Conservation (phyloP, 2,888 invertebrate species). For the Megamerina dolium region DNA sequence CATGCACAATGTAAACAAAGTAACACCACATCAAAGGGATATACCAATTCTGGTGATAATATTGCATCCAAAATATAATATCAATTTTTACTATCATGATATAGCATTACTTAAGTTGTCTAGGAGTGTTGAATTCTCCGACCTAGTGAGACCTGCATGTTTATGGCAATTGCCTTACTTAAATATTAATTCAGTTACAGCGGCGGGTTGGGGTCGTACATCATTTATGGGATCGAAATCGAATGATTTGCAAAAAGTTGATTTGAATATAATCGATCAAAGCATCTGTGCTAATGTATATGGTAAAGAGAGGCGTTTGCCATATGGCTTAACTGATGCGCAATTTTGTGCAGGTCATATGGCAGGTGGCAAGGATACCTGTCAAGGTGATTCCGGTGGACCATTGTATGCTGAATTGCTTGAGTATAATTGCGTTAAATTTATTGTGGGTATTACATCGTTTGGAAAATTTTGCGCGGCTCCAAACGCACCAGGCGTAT, state of each 20-base stretch:
- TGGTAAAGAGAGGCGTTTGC: conserved; percentile 38
- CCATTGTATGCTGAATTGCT: conserved; percentile 41
- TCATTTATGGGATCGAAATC: conserved; percentile 41
- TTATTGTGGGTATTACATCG: conserved; percentile 46
- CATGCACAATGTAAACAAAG: conserved; percentile 49
- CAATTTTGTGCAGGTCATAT: conserved; percentile 50
- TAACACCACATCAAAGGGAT: conserved; percentile 46
- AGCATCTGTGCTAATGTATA: conserved; percentile 37
- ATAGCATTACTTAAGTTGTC: conserved; percentile 54
- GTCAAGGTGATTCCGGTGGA: conserved; percentile 48
- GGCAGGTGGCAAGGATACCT: conserved; percentile 46
- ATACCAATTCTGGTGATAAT: conserved; percentile 48
- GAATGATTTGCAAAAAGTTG: conserved; percentile 45
- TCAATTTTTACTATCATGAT: conserved; percentile 54
- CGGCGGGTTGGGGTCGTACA: conserved; percentile 48
- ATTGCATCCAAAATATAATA: conserved; percentile 52
- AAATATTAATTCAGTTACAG: conserved; percentile 30
- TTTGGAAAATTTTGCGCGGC: conserved; percentile 47
- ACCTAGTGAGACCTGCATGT: conserved; percentile 44
- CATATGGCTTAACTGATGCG: conserved; percentile 42
- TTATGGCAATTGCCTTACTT: conserved; percentile 42
- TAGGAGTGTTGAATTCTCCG: conserved; percentile 30
- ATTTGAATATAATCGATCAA: conserved; percentile 38
- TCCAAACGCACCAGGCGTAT: conserved; percentile 44
- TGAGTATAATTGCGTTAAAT: conserved; percentile 43